Percentiles rank a stretch among this genome's conserved stretches.
Conservation (phyloP, 2,113 vertebrate species). For the Chrysemys picta region DNA sequence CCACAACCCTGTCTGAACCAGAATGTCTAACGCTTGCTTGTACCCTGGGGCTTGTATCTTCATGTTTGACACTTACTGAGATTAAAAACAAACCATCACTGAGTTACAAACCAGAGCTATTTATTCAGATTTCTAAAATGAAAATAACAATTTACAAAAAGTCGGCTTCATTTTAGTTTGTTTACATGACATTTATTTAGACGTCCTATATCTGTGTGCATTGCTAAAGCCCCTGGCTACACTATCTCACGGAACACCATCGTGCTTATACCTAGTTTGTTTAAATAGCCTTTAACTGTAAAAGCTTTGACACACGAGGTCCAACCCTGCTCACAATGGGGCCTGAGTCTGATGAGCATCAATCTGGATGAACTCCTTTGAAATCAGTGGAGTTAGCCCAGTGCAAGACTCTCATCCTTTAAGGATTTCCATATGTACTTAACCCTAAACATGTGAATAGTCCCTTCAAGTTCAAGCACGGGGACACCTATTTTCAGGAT, state of each 20-base stretch:
- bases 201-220: not conserved
- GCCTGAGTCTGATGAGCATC: not conserved
- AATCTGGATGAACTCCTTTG: conserved; percentile 3
- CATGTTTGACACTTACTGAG: not conserved
- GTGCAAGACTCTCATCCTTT: not conserved
- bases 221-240: not conserved
- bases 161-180: not conserved
- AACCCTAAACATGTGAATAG: not conserved
- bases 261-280: not conserved
- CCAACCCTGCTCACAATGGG: conserved; percentile 26
- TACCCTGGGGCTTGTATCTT: not conserved
- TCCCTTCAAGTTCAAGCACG: not conserved
- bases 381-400: not conserved
- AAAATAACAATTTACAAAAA: conserved; percentile 21
- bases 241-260: conserved; percentile 24
- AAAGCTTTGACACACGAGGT: conserved; percentile 37
- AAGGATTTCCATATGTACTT: not conserved
- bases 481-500: not conserved
- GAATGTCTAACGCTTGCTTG: too few relatives aligned
- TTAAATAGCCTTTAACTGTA: conserved; percentile 27
- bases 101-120: not conserved
- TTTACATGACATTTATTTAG: not conserved
- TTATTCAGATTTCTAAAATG: not conserved
- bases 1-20: not conserved
- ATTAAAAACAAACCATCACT: not conserved